Base-by-base conservation (phyloP, 2,797 vertebrate genomes). In the Notolabrus celidotus region DNA sequence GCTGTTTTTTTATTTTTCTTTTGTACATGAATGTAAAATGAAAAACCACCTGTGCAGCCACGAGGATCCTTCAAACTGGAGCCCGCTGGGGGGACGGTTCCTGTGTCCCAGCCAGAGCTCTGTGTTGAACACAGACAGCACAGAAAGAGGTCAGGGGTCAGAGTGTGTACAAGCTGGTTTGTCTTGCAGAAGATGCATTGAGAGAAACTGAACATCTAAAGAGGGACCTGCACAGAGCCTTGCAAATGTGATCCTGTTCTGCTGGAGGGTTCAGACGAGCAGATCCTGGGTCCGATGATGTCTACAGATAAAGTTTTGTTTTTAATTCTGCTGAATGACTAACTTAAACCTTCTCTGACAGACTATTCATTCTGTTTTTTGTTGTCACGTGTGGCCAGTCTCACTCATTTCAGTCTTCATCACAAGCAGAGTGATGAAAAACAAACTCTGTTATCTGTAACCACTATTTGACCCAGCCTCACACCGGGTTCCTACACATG, bases 11-110 rank as follows among this genome's bases (percentile, higher is more conserved):
- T n/a, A n/a, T 23, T 10, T 52, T 22, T 56, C 16, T 45, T 73
- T 67, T 65, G 47, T 68, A 74, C 74, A 74, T 79, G 78, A 85
- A 82, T 84, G 77, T 87, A 77, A 79, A 59, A 67, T 66, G 54
- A 52, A 19, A 69, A 73, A 7, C 1, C 11, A 8, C 33, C 56
- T 41, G 59, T 43, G 58, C 66, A 58, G 74, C 69, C 55, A n/a
- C 50, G 49, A 36, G 41, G 41, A 29, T 49, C 34, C 31, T 50
- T 63, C 73, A 27, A 65, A 55, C 49, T 31, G 64, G 29, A 67
- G 55, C 20, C 23, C 16, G 9, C 23, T 5, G 16, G 61, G 19
- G 60, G 33, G 1, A 0, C n/a, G n/a, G 12, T 19, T 50, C 51
- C 38, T 52, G 1, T n/a, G 7, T 15, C 60, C 38, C 20, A 4